Percentiles rank a stretch among this genome's conserved stretches.
Evolutionary conservation across 2,113 vertebrate genomes (phyloP).

Genomic region (Macrotis lagotis): DNA sequence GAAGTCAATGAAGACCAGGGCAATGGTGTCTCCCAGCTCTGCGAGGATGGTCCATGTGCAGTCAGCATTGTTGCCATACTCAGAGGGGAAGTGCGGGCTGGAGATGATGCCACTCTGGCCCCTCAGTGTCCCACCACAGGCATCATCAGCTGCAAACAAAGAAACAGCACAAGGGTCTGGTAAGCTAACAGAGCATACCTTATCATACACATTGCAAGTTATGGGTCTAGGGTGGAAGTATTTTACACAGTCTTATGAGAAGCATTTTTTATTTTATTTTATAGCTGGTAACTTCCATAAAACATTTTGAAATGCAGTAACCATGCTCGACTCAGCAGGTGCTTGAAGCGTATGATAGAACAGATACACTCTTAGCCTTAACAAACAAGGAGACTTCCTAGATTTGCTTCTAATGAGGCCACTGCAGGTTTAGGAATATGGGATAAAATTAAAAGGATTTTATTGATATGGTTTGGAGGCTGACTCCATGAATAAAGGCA

Average conservation of each 20-base stretch:
- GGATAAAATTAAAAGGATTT: background rate
- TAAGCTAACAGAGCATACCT: constrained; percentile 15
- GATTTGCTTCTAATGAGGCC: background rate
- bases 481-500: background rate
- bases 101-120: constrained; percentile 98
- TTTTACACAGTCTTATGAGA: background rate
- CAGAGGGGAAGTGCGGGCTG: constrained; percentile 95
- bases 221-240: background rate
- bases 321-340: background rate
- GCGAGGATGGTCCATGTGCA: constrained; percentile 99
- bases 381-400: background rate
- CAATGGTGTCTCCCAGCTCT: constrained; percentile 97
- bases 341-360: background rate
- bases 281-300: background rate
- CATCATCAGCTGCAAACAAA: constrained; percentile 91
- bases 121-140: constrained; percentile 95
- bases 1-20: constrained; percentile 97
- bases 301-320: background rate
- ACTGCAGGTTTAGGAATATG: background rate
- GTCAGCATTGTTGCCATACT: constrained; percentile 97
- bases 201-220: background rate
- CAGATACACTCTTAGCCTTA: background rate
- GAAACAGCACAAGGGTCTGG: constrained; percentile 1
- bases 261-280: background rate
- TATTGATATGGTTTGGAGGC: background rate